Evolutionary conservation across 2,797 vertebrate species (phyloP), one percentile per base, ranked within the genome.

Genomic region (Myotis daubentonii): DNA sequence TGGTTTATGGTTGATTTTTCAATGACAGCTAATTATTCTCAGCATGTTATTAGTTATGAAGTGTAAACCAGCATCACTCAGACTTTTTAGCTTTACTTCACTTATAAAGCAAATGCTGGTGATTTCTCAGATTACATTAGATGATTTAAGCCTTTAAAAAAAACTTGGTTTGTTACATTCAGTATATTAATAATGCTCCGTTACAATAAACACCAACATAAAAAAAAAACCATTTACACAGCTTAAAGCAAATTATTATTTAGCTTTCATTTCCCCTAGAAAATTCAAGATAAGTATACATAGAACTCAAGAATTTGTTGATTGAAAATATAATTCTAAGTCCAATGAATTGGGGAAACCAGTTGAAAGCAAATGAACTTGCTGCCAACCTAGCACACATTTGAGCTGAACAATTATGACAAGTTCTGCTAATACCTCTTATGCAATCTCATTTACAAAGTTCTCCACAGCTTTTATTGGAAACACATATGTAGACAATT

Each of bases 1-100:
- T 98, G 98, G 95, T 98, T 98, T 98, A 92, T 98, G 97, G 97
- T 96, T 98, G 96, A 98, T 96, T 98, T 98, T 97, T 98, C 97
- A 96, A 96, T 96, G 89, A 97, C 95, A 98, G 98, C 98, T 98
- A 98, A 98, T 98, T 98, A 97, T 98, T 98, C 97, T 98, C 98
- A 98, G 98, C 97, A 98, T 98, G 98, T 99, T 96, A 97, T 98
- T 99, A 98, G 97, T 97, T 98, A 98, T 97, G 65, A 81, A 79
- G 97, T 96, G 76, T 97, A 98, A 98, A 97, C 91, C 94, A 98
- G 93, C 97, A 96, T 91, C 94, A 97, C 95, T 97, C 93, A 96
- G 79, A 94, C 93, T 71, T 93, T 96, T 94, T 95, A 95, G 89
- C 95, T 96, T 97, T 94, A 86, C 33, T 95, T 97, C 57, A 36